Percentiles rank a stretch among this genome's conserved stretches.
Evolutionary conservation across 92 coral and sea anemone species (phyloP).

Genomic region (Parazoanthus atlanticus): DNA sequence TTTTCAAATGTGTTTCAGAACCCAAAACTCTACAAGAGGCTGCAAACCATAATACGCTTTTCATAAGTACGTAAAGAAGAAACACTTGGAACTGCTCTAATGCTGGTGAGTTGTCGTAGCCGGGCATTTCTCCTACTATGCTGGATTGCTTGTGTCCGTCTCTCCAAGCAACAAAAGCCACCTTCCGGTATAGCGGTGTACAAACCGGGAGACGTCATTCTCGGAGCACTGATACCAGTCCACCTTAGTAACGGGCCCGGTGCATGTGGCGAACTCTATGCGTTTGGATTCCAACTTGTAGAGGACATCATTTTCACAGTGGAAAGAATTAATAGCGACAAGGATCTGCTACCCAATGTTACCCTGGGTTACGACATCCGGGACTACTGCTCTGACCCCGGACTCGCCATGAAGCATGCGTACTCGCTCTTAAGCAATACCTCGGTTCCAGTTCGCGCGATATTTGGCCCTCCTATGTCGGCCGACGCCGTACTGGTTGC

Average conservation of each 20-base stretch:
- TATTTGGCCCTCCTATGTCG: conserved; percentile 56
- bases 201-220: conserved; percentile 71
- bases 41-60: too few relatives aligned
- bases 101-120: too few relatives aligned
- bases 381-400: conserved; percentile 74
- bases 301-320: conserved; percentile 70
- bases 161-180: too few relatives aligned
- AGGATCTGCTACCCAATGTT: conserved; percentile 60
- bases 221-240: conserved; percentile 68
- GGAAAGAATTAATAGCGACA: conserved; percentile 69
- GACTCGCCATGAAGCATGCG: conserved; percentile 70
- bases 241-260: conserved; percentile 44
- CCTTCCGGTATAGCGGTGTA: conserved; percentile 25
- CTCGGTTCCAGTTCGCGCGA: conserved; percentile 61
- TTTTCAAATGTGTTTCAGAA: too few relatives aligned
- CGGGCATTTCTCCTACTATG: too few relatives aligned
- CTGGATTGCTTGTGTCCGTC: too few relatives aligned
- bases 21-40: too few relatives aligned
- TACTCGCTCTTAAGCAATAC: conserved; percentile 59
- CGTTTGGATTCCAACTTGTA: conserved; percentile 68
- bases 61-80: too few relatives aligned
- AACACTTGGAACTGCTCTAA: too few relatives aligned
- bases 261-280: conserved; percentile 55
- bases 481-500: conserved; percentile 66
- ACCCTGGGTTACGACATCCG: conserved; percentile 86